Conservation (phyloP, 2,113 vertebrate genomes). For the Columba janthina region DNA sequence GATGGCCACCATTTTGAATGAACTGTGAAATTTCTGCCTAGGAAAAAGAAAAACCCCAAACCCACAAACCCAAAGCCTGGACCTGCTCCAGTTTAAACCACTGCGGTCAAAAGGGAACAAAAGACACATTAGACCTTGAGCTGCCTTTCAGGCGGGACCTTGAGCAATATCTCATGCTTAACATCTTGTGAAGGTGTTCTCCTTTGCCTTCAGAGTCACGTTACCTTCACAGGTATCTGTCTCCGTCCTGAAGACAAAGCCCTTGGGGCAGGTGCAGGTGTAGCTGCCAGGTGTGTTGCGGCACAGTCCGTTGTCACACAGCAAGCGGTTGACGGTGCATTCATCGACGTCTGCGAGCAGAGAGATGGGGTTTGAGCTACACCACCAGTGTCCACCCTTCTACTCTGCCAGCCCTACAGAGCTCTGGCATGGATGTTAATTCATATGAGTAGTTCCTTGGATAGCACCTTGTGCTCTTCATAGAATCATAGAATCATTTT, state of each 20-base stretch:
- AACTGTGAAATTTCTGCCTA: not conserved
- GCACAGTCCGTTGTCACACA: constrained; percentile 95
- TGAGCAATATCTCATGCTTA: not conserved
- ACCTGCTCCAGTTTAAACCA: not conserved
- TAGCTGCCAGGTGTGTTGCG: constrained; percentile 96
- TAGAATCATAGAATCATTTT: too few species aligned
- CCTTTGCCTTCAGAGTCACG: not conserved
- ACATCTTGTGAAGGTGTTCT: not conserved
- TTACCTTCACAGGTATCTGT: constrained; percentile 97
- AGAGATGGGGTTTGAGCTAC: not conserved
- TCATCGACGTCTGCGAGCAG: constrained; percentile 92
- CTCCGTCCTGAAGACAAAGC: constrained; percentile 91
- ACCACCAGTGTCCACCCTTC: accelerated
- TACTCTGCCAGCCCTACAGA: not conserved
- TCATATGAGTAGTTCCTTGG: accelerated
- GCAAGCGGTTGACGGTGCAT: constrained; percentile 89
- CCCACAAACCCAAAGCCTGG: not conserved
- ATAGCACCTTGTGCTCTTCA: not conserved
- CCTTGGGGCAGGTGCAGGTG: constrained; percentile 94
- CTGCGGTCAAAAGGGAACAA: not conserved
- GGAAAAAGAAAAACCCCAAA: not conserved
- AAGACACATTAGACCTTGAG: not conserved
- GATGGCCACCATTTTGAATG: not conserved
- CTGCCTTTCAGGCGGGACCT: not conserved
- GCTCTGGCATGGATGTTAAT: not conserved